Percentiles rank a stretch among this genome's conserved stretches.
Conservation (phyloP, 1,140 invertebrate species). For the Helicoverpa zea region DNA sequence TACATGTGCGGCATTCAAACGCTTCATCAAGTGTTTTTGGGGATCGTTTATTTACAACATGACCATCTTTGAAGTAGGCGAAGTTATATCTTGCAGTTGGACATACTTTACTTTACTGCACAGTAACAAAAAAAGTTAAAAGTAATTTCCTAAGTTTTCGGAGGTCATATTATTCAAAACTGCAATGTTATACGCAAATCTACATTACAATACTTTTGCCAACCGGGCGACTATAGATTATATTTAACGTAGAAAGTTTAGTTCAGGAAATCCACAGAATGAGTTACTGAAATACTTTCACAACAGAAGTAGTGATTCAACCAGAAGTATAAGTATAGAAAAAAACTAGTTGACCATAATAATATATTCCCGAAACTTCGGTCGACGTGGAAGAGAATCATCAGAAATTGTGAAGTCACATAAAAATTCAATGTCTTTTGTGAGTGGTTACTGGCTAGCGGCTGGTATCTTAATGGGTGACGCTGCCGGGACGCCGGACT, state of each 20-base stretch:
- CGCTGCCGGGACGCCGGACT: slow-evolving; percentile 23
- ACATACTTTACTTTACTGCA: too few relatives aligned
- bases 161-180: neutral
- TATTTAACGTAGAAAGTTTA: slow-evolving; percentile 13
- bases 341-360: neutral
- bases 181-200: neutral
- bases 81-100: neutral
- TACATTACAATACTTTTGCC: neutral
- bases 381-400: slow-evolving; percentile 14
- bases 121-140: too few relatives aligned
- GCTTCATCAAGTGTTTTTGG: neutral
- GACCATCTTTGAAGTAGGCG: neutral
- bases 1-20: slow-evolving; percentile 8
- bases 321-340: neutral
- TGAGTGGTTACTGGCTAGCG: slow-evolving; percentile 25
- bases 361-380: slow-evolving; percentile 16
- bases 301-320: slow-evolving; percentile 16
- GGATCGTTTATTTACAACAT: neutral
- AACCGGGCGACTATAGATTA: neutral
- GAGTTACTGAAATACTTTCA: slow-evolving; percentile 25
- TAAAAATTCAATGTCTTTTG: slow-evolving; percentile 43
- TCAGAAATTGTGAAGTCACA: slow-evolving; percentile 26
- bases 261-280: neutral
- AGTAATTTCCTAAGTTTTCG: too few relatives aligned
- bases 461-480: slow-evolving; percentile 42